These are phyloP conservation scores for Notothenia rossii DNA, from an alignment of 2,113 vertebrate genomes.

Conservation along the genomic window DNA sequence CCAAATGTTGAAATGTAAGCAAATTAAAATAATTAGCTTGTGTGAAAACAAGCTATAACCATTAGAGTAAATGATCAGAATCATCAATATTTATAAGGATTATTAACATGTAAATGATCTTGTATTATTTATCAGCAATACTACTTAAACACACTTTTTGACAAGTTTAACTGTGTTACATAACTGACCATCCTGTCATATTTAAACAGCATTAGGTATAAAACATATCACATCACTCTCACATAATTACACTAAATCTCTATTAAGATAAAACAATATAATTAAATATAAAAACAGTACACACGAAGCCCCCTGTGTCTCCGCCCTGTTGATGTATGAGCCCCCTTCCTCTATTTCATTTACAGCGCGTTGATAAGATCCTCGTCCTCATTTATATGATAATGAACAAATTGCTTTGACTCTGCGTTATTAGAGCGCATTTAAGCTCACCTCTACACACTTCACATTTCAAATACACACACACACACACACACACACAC, in stretches of 20 bases:
- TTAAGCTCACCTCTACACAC: conserved; percentile 8
- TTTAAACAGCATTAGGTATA: not conserved
- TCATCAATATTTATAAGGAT: not conserved
- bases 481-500: not conserved
- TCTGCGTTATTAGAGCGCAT: conserved; percentile 25
- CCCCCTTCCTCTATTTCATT: conserved; percentile 36
- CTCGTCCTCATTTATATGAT: conserved; percentile 29
- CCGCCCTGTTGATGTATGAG: conserved; percentile 7
- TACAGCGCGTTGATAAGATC: not conserved
- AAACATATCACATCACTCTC: not conserved
- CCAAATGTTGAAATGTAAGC: not conserved
- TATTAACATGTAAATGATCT: not conserved
- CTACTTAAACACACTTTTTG: not conserved
- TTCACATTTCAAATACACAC: conserved; percentile 21
- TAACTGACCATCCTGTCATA: not conserved
- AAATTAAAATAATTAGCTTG: not conserved
- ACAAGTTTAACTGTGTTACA: not conserved
- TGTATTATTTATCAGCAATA: too few species aligned
- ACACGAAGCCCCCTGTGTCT: too few species aligned
- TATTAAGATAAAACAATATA: not conserved
- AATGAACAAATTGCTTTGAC: conserved; percentile 34
- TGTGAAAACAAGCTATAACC: not conserved
- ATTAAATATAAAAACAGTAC: not conserved
- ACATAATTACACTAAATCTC: not conserved
- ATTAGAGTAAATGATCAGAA: not conserved